Evolutionary conservation across 2,113 vertebrate genomes (phyloP), one percentile per base, ranked within the genome.

Genomic region (Tichodroma muraria): DNA sequence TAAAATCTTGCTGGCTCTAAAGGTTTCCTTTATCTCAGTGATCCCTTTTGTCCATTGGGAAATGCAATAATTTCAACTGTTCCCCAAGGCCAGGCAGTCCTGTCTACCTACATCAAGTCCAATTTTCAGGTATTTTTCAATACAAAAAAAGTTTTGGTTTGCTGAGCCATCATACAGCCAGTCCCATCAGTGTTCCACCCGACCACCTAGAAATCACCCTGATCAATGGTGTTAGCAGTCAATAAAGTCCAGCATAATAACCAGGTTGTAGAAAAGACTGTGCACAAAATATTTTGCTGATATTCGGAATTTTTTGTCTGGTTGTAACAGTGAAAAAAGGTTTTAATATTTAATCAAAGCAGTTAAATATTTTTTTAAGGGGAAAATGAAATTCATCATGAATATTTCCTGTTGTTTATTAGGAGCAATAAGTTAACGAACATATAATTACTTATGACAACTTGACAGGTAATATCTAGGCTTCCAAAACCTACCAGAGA

Each of bases 271-370:
- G 66, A 87, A 76, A 76, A 72, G 13, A 66, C 3, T 33, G 7
- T 13, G 30, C 19, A 42, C 38, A 57, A 89, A 52, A 33, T 38
- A 80, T 57, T 93, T 76, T 82, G 59, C 85, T 85, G 85, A 82
- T 85, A 85, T 80, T 80, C 88, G 30, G 50, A 45, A 42, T 88
- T 73, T 80, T 85, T 69, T 47, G 6, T 42, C 68, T 66, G 50
- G 50, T 70, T 77, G 13, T 59, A 88, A 57, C 28, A 83, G 63
- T 37, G 83, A 73, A 95, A 63, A 6, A 88, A 94, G 85, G 25
- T 33, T 85, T 94, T 88, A 96, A 88, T 85, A 93, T 93, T 96
- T 93, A 80, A 96, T 77, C 82, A 88, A 90, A 90, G 59, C 33
- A 66, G 54, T 63, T 83, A 85, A 82, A n/a, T 71, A 13, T 66